These are phyloP conservation scores for Achlya flavicornis DNA, from an alignment of 2,888 invertebrate species.

Conservation along the genomic window DNA sequence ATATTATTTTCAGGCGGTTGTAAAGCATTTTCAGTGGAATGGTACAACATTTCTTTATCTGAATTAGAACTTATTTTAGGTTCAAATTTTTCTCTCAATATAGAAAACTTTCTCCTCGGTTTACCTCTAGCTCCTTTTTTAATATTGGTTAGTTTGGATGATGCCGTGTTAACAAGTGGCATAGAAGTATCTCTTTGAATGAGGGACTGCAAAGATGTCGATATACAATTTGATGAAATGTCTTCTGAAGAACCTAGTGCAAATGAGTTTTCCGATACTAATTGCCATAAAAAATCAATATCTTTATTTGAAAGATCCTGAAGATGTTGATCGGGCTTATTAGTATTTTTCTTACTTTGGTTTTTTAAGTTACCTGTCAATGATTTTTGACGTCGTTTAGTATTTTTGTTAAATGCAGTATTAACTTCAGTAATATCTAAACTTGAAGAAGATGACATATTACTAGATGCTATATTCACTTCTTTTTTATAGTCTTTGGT, in stretches of 20 bases:
- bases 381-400: constrained; percentile 56
- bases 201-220: constrained; percentile 75
- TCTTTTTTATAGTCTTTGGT: constrained; percentile 61
- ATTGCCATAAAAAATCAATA: constrained; percentile 74
- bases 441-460: constrained; percentile 36
- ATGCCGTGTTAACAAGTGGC: constrained; percentile 45
- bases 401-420: constrained; percentile 50
- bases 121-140: constrained; percentile 70
- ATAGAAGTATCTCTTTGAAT: constrained; percentile 68
- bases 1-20: constrained; percentile 53
- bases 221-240: constrained; percentile 63
- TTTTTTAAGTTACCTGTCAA: constrained; percentile 46
- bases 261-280: constrained; percentile 70
- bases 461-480: constrained; percentile 35
- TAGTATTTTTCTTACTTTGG: constrained; percentile 58
- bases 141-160: constrained; percentile 63
- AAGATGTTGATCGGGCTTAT: constrained; percentile 53
- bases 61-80: constrained; percentile 71
- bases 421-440: constrained; percentile 37
- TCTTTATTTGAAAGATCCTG: constrained; percentile 72
- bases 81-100: constrained; percentile 84
- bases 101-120: constrained; percentile 84
- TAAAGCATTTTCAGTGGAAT: constrained; percentile 61
- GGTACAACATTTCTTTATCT: constrained; percentile 76
- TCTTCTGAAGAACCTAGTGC: constrained; percentile 62